Evolutionary conservation across 2,888 invertebrate genomes (phyloP).

Genomic region (Drosophila rellima): DNA sequence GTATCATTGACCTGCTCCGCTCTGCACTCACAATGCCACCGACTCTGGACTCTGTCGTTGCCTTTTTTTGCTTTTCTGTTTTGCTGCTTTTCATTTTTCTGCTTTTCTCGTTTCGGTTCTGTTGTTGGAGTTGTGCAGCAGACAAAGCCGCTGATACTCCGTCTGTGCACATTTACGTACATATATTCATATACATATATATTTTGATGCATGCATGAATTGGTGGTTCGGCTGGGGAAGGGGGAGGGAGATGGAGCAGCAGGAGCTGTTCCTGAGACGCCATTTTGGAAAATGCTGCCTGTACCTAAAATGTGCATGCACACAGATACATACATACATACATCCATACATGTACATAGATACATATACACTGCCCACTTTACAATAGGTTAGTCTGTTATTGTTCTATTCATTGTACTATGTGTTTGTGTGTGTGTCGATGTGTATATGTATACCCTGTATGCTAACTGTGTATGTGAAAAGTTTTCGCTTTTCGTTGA

Average conservation of each 20-base stretch:
- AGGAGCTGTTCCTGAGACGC: conserved; percentile 42
- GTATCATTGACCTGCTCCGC: conserved; percentile 80
- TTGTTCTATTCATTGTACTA: conserved; percentile 68
- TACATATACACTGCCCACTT: conserved; percentile 54
- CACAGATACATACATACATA: conserved; percentile 6
- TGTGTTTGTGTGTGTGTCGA: conserved; percentile 15
- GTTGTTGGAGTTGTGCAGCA: conserved; percentile 40
- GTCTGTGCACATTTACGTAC: conserved; percentile 11
- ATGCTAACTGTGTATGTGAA: conserved; percentile 42
- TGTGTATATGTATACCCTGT: conserved; percentile 16
- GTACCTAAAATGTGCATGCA: conserved; percentile 31
- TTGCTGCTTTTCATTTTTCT: conserved; percentile 17
- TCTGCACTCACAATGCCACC: conserved; percentile 43
- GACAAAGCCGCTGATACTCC: conserved; percentile 36
- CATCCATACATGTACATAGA: conserved; percentile 12
- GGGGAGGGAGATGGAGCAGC: neutral
- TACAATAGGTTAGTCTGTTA: conserved; percentile 81
- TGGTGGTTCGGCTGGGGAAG: neutral
- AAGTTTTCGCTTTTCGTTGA: conserved; percentile 77
- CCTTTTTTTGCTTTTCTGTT: conserved; percentile 21
- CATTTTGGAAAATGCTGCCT: conserved; percentile 60
- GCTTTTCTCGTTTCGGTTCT: conserved; percentile 3
- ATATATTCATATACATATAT: neutral
- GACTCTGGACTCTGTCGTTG: conserved; percentile 35
- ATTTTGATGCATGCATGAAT: conserved; percentile 34